Base-by-base conservation (phyloP, 2,888 invertebrate genomes). In the Polydrusus cervinus region DNA sequence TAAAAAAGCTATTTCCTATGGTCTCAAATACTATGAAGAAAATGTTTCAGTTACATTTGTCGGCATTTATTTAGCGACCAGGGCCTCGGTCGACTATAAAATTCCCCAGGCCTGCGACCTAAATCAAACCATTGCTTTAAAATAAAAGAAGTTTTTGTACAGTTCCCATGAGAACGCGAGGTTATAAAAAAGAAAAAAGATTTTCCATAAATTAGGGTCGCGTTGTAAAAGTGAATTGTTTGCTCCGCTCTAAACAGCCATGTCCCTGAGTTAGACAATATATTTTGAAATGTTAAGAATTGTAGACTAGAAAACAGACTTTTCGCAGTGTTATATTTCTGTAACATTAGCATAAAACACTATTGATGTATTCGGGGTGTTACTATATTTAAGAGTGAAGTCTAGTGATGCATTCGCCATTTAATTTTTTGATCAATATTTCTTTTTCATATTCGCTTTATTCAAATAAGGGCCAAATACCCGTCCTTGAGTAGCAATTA, bases 91-190 rank as follows among this genome's bases (percentile, higher is more conserved):
- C 43, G 47, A 47, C 47, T 47, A 47, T 16, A 47, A 47, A 47
- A 47, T 3, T 53, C n/a, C 25, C 53, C 16, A 53, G 53, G 25
- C 53, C 30, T 30, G 25, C 25, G 25, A 53, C 53, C 53, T 30
- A 53, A 53, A 53, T 53, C 53, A 53, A 53, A 25, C 25, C 6
- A 53, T n/a, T 53, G 53, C 25, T 53, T 25, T 53, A 53, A 53
- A 53, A 53, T 53, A 53, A 53, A 53, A 30, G 20, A 53, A 53
- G 53, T 53, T 53, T 53, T n/a, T 51, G 25, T 53, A 53, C 30
- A n/a, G n/a, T 1, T 30, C 53, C 25, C 53, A 53, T 5, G n/a
- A 13, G 53, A 11, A 53, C 51, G 2, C 30, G 11, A 2, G n/a
- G 53, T 9, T 30, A 53, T 53, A 53, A 53, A 53, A 51, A 53